Conservation (phyloP, 2,113 vertebrate genomes). For the Aphyosemion australe region DNA sequence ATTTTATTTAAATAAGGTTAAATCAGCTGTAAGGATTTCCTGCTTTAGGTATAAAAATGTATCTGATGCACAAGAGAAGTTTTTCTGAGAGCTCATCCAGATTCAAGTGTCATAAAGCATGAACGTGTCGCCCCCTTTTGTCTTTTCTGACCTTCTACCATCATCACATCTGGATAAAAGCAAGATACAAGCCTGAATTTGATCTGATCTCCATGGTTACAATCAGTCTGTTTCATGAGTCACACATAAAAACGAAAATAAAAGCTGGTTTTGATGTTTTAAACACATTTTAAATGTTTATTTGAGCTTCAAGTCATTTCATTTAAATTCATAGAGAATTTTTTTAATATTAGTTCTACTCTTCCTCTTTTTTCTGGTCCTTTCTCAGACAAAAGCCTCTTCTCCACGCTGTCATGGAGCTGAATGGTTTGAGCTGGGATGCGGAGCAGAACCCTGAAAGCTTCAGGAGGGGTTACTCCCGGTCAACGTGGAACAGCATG, state of each 20-base stretch:
- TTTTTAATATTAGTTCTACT: background rate
- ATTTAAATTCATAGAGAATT: too few relatives aligned
- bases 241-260: background rate
- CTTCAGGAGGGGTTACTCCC: constrained; percentile 32
- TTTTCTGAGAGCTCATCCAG: background rate
- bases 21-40: background rate
- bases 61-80: background rate
- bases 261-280: background rate
- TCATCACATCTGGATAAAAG: background rate
- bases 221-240: background rate
- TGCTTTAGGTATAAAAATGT: background rate
- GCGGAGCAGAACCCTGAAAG: constrained; percentile 23
- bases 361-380: background rate
- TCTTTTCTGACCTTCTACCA: constrained; percentile 15
- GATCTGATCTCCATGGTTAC: background rate
- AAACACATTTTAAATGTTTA: background rate
- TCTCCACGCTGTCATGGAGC: constrained; percentile 34
- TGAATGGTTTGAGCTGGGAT: constrained; percentile 27
- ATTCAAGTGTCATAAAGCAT: background rate
- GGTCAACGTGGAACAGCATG: constrained; percentile 24
- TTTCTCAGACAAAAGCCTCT: constrained; percentile 42
- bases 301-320: background rate
- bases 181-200: background rate
- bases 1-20: background rate
- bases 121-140: constrained; percentile 73